Evolutionary conservation across 2,113 vertebrate genomes (phyloP).

Genomic region (Strix aluco): DNA sequence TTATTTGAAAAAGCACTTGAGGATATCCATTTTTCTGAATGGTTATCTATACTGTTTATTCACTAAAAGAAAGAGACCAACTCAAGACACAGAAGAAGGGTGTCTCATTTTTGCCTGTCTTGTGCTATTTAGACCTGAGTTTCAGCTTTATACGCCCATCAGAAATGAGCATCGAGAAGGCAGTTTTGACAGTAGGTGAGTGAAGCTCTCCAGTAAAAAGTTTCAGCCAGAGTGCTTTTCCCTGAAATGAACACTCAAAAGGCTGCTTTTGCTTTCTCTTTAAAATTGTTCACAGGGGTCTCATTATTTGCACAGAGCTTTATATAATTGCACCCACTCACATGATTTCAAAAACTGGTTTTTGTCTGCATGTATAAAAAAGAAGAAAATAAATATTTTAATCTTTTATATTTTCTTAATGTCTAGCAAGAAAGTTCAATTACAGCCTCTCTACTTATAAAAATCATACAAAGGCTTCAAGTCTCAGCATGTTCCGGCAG

Average conservation of each 20-base stretch:
- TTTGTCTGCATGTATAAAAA: background rate
- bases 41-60: background rate
- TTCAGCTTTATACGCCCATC: background rate
- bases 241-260: background rate
- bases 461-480: conserved; percentile 54
- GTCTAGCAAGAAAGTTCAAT: conserved; percentile 59
- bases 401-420: conserved; percentile 37
- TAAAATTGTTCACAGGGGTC: conserved; percentile 6
- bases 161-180: background rate
- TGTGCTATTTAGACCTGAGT: background rate
- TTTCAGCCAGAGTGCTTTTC: conserved; percentile 1
- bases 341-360: conserved; percentile 32
- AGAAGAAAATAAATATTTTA: conserved; percentile 55
- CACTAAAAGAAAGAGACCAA: background rate
- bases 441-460: conserved; percentile 51
- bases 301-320: conserved; percentile 39
- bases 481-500: conserved; percentile 31
- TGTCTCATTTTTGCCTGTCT: background rate
- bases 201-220: background rate
- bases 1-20: background rate
- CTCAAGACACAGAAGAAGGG: rapidly evolving
- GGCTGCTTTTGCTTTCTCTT: conserved; percentile 8
- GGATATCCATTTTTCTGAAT: background rate
- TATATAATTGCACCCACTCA: conserved; percentile 14
- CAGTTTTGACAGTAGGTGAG: background rate